Conservation (phyloP, 1,140 invertebrate genomes). For the Philaenus spumarius region DNA sequence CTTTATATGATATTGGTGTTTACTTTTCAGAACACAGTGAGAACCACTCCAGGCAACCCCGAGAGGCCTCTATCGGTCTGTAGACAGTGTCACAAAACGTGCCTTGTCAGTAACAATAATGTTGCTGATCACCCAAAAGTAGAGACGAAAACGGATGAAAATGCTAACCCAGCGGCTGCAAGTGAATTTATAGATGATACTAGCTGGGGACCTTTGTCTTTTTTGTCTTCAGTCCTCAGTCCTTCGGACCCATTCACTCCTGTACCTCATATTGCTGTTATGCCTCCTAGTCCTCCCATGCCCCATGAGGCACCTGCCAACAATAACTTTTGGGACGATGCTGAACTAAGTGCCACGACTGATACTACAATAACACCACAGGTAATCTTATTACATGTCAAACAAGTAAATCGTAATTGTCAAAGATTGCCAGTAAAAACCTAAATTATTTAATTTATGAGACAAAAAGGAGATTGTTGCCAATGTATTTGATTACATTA, state of each 20-base stretch:
- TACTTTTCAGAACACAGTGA: conserved; percentile 27
- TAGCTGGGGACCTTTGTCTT: conserved; percentile 10
- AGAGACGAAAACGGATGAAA: conserved; percentile 29
- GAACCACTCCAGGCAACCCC: conserved; percentile 23
- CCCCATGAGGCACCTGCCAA: conserved; percentile 17
- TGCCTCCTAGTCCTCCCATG: conserved; percentile 63
- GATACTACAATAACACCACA: conserved; percentile 5
- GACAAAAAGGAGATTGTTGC: no score
- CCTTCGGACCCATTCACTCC: conserved; percentile 43
- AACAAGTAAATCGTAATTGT: no score
- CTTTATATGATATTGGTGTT: background rate
- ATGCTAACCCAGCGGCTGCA: conserved; percentile 3
- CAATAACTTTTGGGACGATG: conserved; percentile 29
- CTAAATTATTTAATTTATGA: no score
- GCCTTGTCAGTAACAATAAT: conserved; percentile 45
- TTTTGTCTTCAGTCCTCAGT: conserved; percentile 2
- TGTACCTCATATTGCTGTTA: conserved; percentile 58
- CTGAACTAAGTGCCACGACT: conserved; percentile 3
- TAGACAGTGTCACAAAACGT: conserved; percentile 65
- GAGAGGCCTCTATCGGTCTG: conserved; percentile 49
- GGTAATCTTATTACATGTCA: no score
- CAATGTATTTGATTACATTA: no score
- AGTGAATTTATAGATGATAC: conserved; percentile 10
- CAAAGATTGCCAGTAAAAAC: no score
- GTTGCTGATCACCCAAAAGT: conserved; percentile 21